phyloP scores from a whole-genome alignment of 2,888 invertebrate species.

The Himalopsyche japonica region DNA sequence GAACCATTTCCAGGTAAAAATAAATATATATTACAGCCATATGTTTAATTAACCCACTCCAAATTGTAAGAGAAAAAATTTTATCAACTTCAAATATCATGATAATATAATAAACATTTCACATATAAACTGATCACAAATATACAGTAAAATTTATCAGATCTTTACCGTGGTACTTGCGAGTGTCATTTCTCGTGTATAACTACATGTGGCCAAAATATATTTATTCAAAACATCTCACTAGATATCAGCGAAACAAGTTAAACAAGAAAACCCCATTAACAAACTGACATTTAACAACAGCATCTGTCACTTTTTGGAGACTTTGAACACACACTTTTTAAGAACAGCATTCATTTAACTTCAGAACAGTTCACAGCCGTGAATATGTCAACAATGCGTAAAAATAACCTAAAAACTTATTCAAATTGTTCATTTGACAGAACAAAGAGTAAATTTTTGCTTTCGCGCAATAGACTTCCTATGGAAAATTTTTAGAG shows the following conservation, averaged over 20 bases:
- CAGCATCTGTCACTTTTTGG: background rate
- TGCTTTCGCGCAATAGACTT: slow-evolving; percentile 16
- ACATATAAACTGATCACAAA: too few relatives aligned
- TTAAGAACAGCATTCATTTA: background rate
- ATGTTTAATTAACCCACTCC: too few relatives aligned
- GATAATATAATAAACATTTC: too few relatives aligned
- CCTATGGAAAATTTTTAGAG: background rate
- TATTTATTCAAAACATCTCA: background rate
- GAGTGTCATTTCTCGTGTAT: background rate
- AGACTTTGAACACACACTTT: background rate
- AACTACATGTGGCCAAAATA: background rate
- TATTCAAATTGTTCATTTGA: background rate
- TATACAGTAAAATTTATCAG: too few relatives aligned
- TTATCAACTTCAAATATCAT: too few relatives aligned
- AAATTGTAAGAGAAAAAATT: too few relatives aligned
- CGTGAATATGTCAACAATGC: slow-evolving; percentile 3
- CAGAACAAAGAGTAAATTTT: slow-evolving; percentile 20
- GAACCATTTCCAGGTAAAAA: too few relatives aligned
- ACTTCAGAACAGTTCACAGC: background rate
- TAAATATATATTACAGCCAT: too few relatives aligned
- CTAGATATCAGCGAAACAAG: background rate
- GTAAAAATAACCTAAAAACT: slow-evolving; percentile 10
- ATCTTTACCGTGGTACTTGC: background rate
- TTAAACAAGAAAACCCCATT: background rate
- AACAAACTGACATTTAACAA: background rate